Evolutionary conservation across 2,888 invertebrate species (phyloP), one percentile per base, ranked within the genome.

Genomic region (Ceratothoa steindachneri): DNA sequence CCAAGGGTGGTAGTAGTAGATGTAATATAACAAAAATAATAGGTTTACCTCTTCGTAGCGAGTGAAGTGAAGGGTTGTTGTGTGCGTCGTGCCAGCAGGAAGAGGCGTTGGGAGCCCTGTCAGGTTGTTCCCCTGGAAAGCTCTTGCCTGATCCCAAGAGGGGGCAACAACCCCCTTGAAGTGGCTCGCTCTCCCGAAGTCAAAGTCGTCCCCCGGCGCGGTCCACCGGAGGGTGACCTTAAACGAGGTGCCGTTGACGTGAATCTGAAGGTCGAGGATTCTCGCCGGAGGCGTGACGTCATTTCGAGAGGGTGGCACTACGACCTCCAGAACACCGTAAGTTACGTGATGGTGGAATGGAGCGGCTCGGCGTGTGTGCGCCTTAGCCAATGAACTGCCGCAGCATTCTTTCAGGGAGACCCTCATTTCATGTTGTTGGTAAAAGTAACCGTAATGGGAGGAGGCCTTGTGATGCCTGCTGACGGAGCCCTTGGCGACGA

Each of bases 201-300:
- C 84, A 72, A 80, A 83, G 75, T 84, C 83, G 67, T 83, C 83
- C 53, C 85, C 89, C 0, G 89, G 88, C 1, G 89, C 86, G 0
- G 88, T 88, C 88, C 89, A 89, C 0, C 85, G 84, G 1, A 89
- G 83, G 9, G 86, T 84, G 1, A 87, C 84, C 74, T 87, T 86
- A 66, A 86, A 85, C 9, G 86, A 85, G 29, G 85, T 84, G 0
- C 85, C 83, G 30, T 86, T 81, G 0, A 86, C 83, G 30, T 86
- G 85, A 0, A 85, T 86, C 66, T 83, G 83, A 12, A 89, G 82
- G 83, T 89, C 88, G 0, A 88, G 87, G 60, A 89, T 87, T 31
- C 87, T 83, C 3, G 85, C 82, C 80, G 75, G 75, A 2, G 77
- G 77, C 2, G 67, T 60, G 28, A 29, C 69, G 27, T 78, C 78